phyloP scores from a whole-genome alignment of 2,888 invertebrate species.

The Magallana nippona region DNA sequence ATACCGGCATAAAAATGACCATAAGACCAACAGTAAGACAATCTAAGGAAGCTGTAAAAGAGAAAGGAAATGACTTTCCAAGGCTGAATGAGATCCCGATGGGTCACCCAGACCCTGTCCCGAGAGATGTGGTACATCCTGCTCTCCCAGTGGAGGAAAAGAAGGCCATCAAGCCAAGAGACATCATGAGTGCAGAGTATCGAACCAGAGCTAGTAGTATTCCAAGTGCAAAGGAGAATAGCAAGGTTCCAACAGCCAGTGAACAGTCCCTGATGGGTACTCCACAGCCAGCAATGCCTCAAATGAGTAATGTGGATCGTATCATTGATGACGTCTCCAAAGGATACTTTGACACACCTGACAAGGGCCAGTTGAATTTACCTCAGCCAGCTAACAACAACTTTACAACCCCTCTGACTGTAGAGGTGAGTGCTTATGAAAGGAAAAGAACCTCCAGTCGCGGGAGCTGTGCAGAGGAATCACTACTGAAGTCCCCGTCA shows the following conservation, averaged over 20 bases:
- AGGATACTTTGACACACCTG: conserved; percentile 80
- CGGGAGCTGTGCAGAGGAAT: conserved; percentile 48
- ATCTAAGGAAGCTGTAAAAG: conserved; percentile 19
- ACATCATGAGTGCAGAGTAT: conserved; percentile 39
- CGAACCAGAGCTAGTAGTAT: conserved; percentile 17
- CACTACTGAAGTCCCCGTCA: conserved; percentile 48
- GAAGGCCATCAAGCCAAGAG: conserved; percentile 40
- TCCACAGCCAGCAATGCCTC: conserved; percentile 46
- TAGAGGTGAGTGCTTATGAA: conserved; percentile 46
- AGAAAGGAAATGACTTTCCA: conserved; percentile 1
- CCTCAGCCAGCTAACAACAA: background rate
- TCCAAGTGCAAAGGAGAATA: background rate
- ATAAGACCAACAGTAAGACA: conserved; percentile 28
- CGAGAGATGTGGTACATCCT: background rate
- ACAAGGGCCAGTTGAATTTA: conserved; percentile 46
- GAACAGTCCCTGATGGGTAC: background rate
- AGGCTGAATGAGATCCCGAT: background rate
- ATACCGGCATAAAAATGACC: conserved; percentile 38
- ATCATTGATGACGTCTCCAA: conserved; percentile 94
- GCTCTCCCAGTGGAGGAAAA: conserved; percentile 52
- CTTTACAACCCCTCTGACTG: conserved; percentile 23
- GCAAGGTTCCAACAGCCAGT: background rate
- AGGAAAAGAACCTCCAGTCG: conserved; percentile 47
- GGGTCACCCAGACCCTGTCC: background rate
- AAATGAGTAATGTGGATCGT: conserved; percentile 87